phyloP scores from a whole-genome alignment of 2,888 invertebrate species.

The Caenorhabditis zanzibari region DNA sequence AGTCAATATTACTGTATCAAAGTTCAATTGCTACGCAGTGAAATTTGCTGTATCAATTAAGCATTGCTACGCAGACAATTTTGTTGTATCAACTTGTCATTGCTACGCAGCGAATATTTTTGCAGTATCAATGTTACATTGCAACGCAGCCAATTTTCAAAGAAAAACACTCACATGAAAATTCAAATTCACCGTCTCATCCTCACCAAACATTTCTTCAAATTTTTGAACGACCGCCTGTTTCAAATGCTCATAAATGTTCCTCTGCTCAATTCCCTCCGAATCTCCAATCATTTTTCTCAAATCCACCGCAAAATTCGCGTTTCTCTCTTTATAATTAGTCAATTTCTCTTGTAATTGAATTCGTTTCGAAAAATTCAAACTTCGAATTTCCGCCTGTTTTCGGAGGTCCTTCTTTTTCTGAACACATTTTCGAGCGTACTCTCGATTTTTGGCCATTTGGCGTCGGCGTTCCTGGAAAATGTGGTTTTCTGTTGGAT shows the following conservation, averaged over 20 bases:
- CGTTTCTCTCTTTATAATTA: conserved; percentile 22
- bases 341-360: not conserved
- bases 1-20: too few species aligned
- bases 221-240: not conserved
- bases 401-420: conserved; percentile 47
- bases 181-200: conserved; percentile 50
- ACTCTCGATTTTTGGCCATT: conserved; percentile 57
- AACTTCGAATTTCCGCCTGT: conserved; percentile 35
- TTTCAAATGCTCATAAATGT: conserved; percentile 9
- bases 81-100: too few species aligned
- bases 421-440: conserved; percentile 55
- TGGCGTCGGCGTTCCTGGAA: conserved; percentile 51
- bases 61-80: too few species aligned
- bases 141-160: too few species aligned
- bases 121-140: too few species aligned
- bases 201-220: conserved; percentile 8
- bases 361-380: not conserved
- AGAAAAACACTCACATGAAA: conserved; percentile 37
- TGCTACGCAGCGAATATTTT: too few species aligned
- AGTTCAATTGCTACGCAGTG: too few species aligned
- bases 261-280: conserved; percentile 4
- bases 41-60: too few species aligned
- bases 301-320: conserved; percentile 45
- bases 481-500: too few species aligned
- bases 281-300: not conserved